Evolutionary conservation across 2,113 vertebrate genomes (phyloP), one percentile per base, ranked within the genome.

Genomic region (Bubo bubo): DNA sequence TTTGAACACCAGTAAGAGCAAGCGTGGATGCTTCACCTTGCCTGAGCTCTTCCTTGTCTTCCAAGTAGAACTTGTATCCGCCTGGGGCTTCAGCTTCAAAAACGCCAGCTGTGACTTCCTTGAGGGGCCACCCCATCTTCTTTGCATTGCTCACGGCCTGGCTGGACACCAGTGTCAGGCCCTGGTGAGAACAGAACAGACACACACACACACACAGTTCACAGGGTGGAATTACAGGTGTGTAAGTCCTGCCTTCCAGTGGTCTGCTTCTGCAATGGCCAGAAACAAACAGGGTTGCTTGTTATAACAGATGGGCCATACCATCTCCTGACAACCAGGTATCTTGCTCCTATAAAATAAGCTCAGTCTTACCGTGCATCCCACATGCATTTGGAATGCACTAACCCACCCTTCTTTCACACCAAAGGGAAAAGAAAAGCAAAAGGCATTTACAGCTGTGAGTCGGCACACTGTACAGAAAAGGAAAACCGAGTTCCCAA

Each of bases 61-160:
- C 97, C 76, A 99, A 93, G 92, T 98, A 99, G 97, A 99, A 99
- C 30, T 97, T 99, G 96, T 99, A 99, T 14, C 99, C 99, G 56
- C 99, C 99, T 2, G 99, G 99, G 52, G 99, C 99, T 95, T 99
- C 98, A 3, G 98, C 96, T 97, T 99, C 97, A 97, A 99, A 99
- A 75, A 99, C 28, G 50, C 95, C 98, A 9, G 98, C 93, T 45
- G 95, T 94, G 21, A 99, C 88, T 97, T 99, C 98, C 16, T 45
- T 98, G 30, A 99, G 98, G 14, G 99, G 99, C 99, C 99, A 99
- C 4, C 98, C 98, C 60, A 99, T 94, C 59, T 97, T 98, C 94
- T 80, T 98, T 32, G 99, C 99, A 2, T 99, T 99, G 93, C 96
- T 98, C 59, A 99, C 98, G 15, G 99, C 99, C 96, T 98, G 98